Percentiles rank a stretch among this genome's conserved stretches.
Conservation (phyloP, 2,113 vertebrate genomes). For the Equus przewalskii region DNA sequence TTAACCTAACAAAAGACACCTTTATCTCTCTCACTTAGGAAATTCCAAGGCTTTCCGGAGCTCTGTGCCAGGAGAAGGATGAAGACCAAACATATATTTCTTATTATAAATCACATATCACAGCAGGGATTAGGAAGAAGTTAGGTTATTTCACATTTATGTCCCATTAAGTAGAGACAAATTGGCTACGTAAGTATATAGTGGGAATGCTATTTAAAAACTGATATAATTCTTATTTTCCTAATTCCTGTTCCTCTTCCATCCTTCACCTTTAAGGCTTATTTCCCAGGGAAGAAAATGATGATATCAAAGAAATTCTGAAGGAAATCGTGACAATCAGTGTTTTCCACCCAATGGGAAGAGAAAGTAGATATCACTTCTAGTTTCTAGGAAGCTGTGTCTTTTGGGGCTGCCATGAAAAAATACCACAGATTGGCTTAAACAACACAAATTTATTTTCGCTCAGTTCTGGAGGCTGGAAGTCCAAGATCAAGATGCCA, state of each 20-base stretch:
- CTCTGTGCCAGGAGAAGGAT: not conserved
- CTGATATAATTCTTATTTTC: not conserved
- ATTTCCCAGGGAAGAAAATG: not conserved
- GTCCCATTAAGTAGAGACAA: not conserved
- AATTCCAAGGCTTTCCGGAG: not conserved
- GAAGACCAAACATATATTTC: not conserved
- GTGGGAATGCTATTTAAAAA: not conserved
- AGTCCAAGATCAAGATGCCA: not conserved
- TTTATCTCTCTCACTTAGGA: not conserved
- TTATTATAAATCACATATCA: not conserved
- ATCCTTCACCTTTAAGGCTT: not conserved
- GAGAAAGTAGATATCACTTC: not conserved
- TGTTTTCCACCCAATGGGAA: not conserved
- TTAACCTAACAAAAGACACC: not conserved
- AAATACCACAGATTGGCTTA: not conserved
- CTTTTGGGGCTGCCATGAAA: not conserved
- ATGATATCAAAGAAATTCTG: not conserved
- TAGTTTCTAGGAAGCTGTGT: not conserved
- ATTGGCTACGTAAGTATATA: not conserved
- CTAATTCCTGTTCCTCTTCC: not conserved
- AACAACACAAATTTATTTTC: not conserved
- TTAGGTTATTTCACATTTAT: not conserved
- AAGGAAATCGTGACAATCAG: not conserved
- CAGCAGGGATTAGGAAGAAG: not conserved
- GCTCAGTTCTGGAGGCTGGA: not conserved